phyloP scores from a whole-genome alignment of 1,140 invertebrate genomes.

The Camponotus vicinus region DNA sequence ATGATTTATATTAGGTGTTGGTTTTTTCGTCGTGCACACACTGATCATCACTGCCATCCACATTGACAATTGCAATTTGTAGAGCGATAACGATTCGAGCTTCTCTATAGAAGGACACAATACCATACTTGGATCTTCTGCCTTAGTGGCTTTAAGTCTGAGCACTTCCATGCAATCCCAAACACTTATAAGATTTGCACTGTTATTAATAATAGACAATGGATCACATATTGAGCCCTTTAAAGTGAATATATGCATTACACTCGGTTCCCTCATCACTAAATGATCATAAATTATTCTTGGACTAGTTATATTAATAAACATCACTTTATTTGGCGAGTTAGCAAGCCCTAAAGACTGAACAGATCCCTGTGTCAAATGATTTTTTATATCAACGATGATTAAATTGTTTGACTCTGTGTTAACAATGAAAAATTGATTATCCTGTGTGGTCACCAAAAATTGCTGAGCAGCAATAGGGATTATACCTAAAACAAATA shows the following conservation, averaged over 20 bases:
- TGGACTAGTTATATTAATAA: slow-evolving; percentile 80
- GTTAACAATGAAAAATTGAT: slow-evolving; percentile 68
- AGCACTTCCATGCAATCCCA: slow-evolving; percentile 84
- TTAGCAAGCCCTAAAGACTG: slow-evolving; percentile 80
- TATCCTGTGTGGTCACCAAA: slow-evolving; percentile 79
- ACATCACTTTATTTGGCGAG: slow-evolving; percentile 77
- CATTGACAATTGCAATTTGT: slow-evolving; percentile 77
- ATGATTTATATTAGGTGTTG: slow-evolving; percentile 60
- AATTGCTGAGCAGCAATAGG: slow-evolving; percentile 65
- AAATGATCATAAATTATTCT: slow-evolving; percentile 81
- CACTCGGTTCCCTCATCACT: slow-evolving; percentile 79
- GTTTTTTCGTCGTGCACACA: slow-evolving; percentile 76
- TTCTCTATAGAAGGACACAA: slow-evolving; percentile 65
- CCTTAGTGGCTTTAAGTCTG: slow-evolving; percentile 77
- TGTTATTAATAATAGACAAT: slow-evolving; percentile 72
- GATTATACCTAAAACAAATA: slow-evolving; percentile 72
- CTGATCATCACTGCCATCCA: slow-evolving; percentile 81
- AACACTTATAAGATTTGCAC: slow-evolving; percentile 39
- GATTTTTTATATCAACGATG: slow-evolving; percentile 61
- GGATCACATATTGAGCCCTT: slow-evolving; percentile 74
- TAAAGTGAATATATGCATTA: slow-evolving; percentile 77
- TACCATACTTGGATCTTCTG: slow-evolving; percentile 46
- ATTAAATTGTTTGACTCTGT: slow-evolving; percentile 55
- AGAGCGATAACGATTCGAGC: slow-evolving; percentile 74
- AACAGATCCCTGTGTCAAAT: slow-evolving; percentile 70